Evolutionary conservation across 2,888 invertebrate species (phyloP).

Genomic region (Odiellus spinosus): DNA sequence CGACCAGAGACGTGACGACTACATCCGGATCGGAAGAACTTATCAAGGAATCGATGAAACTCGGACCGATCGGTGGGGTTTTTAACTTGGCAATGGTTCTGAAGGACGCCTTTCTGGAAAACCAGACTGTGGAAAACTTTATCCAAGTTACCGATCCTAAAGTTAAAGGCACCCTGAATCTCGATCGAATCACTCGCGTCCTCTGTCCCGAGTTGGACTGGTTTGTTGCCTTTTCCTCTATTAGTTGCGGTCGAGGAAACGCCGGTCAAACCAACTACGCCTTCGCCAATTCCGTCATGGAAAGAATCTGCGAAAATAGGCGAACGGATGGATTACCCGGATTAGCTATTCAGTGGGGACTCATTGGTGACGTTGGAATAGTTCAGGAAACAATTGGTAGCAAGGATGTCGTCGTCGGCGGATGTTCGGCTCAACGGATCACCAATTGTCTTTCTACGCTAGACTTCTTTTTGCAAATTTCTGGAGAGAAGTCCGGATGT

Average conservation of each 20-base stretch:
- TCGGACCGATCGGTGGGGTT: constrained; percentile 64
- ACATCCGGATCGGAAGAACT: constrained; percentile 51
- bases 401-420: too few relatives aligned
- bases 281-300: constrained; percentile 85
- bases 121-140: constrained; percentile 62
- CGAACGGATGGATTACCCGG: constrained; percentile 68
- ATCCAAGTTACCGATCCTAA: constrained; percentile 67
- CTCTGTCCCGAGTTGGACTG: constrained; percentile 62
- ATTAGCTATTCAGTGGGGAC: too few relatives aligned
- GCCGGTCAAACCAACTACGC: constrained; percentile 93
- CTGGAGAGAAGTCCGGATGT: constrained; percentile 38
- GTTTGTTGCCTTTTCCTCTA: constrained; percentile 90
- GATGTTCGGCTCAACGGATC: too few relatives aligned
- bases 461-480: too few relatives aligned
- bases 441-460: too few relatives aligned
- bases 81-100: constrained; percentile 85
- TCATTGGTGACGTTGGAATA: too few relatives aligned
- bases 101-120: constrained; percentile 69
- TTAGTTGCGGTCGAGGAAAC: constrained; percentile 91
- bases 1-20: constrained; percentile 53
- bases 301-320: constrained; percentile 74
- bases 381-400: too few relatives aligned
- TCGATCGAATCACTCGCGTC: constrained; percentile 62
- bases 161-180: constrained; percentile 56
- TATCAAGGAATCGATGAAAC: constrained; percentile 45